Base-by-base conservation (phyloP, 2,113 vertebrate genomes). In the Puntigrus tetrazona region DNA sequence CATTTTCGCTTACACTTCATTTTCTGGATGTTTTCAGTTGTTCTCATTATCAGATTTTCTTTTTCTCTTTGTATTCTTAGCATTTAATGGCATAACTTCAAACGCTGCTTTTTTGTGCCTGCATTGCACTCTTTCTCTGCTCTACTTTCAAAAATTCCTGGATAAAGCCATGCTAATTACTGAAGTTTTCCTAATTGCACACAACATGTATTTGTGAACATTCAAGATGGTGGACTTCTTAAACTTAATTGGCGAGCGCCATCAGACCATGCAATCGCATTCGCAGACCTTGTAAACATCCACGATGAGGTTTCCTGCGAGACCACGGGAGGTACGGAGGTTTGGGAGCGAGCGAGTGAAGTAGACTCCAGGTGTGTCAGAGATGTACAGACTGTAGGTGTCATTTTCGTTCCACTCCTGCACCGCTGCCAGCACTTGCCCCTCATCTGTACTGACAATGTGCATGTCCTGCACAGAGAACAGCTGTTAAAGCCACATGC, bases 341-440 rank as follows among this genome's bases (percentile, higher is more conserved):
- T 98, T 96, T 92, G 98, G 97, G 92, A 99, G 93, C 67, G 97
- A 97, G 86, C 98, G 91, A 7, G 96, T 98, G 84, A 98, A 99
- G 92, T 95, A 97, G 87, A 97, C 91, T 6, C 97, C 97, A 1
- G 94, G 94, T 0, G 94, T 95, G 89, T 99, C 97, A 0, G 97
- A 99, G 93, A 97, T 97, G 76, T 99, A 99, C 78, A 99, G 94
- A 78, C 97, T 99, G 88, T 99, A 99, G 0, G 97, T 98, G 27
- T 97, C 96, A 0, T 98, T 99, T 91, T 99, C 97, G 91, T 99
- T 97, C 97, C 97, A 99, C 86, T 99, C 97, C 59, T 99, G 97
- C 4, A 98, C 97, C 0, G 97, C 97, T 63, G 97, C 96, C 86
- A 99, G 96, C 3, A 98, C 97, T 90, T 98, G 97, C 84, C 97